These are phyloP conservation scores for Baryphthengus martii DNA, from an alignment of 2,113 vertebrate species.

Conservation along the genomic window DNA sequence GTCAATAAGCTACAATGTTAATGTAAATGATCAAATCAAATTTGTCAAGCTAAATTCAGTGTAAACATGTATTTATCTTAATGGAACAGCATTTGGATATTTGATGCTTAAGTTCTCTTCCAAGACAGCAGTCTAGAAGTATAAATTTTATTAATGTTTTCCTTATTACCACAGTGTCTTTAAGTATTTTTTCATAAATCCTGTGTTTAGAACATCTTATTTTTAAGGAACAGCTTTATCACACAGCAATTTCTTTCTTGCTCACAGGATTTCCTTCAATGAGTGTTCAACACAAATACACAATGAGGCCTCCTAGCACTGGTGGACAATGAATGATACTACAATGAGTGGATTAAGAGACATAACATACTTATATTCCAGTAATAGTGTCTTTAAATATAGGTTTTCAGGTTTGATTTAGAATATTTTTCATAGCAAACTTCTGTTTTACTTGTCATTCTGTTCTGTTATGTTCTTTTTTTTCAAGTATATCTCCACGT, in stretches of 20 bases:
- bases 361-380: neutral
- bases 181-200: neutral
- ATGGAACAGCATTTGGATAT: neutral
- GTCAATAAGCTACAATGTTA: constrained; percentile 49
- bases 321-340: neutral
- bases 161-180: neutral
- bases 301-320: neutral
- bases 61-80: constrained; percentile 6
- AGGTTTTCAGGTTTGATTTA: neutral
- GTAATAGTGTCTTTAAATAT: neutral
- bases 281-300: neutral
- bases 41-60: neutral
- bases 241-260: neutral
- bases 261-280: neutral
- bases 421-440: neutral
- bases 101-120: neutral
- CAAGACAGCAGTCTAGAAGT: neutral
- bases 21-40: constrained; percentile 53
- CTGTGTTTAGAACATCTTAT: neutral
- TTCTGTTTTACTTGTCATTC: neutral
- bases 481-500: neutral
- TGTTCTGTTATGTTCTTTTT: neutral
- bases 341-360: neutral
- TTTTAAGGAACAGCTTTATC: neutral
- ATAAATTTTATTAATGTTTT: neutral